phyloP scores from a whole-genome alignment of 53 echinoderm and acorn worm genomes.

The Pentamera pediparva region DNA sequence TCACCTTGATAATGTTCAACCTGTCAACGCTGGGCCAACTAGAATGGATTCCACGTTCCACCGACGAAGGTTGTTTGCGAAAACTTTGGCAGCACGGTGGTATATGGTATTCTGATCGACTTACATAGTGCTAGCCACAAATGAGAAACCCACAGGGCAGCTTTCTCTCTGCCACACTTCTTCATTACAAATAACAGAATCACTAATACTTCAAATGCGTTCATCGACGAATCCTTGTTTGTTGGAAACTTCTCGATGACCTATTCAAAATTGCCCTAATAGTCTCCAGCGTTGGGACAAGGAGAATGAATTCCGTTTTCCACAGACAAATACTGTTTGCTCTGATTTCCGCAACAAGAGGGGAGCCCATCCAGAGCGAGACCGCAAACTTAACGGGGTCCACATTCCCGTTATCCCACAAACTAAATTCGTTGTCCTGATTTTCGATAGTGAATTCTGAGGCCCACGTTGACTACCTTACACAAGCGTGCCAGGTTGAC shows the following conservation, averaged over 20 bases:
- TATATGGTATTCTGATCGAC: no score
- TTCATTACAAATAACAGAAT: conserved; percentile 20
- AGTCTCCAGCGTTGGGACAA: conserved; percentile 14
- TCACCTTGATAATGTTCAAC: no score
- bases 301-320: conserved; percentile 11
- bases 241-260: conserved; percentile 28
- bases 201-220: neutral
- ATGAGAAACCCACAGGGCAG: conserved; percentile 28
- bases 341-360: conserved; percentile 2
- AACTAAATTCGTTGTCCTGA: conserved; percentile 23
- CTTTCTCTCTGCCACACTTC: conserved; percentile 32
- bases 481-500: no score
- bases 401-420: conserved; percentile 6
- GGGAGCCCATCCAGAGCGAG: conserved; percentile 5
- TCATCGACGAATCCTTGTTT: conserved; percentile 28
- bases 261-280: conserved; percentile 19
- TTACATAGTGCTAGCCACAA: no score
- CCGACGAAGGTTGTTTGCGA: no score
- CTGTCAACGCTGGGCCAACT: no score
- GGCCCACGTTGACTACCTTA: no score
- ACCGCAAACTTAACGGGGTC: neutral
- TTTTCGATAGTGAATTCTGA: conserved; percentile 19
- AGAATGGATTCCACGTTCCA: no score
- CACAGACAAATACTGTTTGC: no score
- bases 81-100: no score